phyloP scores from a whole-genome alignment of 2,113 vertebrate species.

The Sialia sialis region DNA sequence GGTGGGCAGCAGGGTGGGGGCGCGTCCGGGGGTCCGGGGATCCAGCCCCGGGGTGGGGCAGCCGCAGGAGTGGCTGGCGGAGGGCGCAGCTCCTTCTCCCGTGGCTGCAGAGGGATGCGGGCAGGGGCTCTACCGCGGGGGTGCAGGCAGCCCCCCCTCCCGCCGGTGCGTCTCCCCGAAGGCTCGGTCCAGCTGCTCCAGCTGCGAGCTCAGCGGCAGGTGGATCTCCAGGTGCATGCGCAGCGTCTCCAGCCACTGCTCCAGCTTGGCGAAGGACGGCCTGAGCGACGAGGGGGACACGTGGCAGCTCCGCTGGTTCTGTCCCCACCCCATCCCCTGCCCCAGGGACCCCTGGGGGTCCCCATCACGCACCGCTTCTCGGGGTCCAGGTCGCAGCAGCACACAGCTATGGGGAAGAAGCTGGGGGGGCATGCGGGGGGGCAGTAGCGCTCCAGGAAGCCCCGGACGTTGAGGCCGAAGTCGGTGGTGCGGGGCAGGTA shows the following conservation, averaged over 20 bases:
- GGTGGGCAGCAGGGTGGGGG: background rate
- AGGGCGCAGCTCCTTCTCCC: background rate
- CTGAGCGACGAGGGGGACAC: constrained; percentile 46
- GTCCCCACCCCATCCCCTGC: accelerated
- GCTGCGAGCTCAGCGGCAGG: constrained; percentile 84
- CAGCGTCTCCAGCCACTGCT: constrained; percentile 91
- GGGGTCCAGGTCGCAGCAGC: constrained; percentile 93
- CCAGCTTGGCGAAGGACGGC: constrained; percentile 87
- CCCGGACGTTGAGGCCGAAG: constrained; percentile 91
- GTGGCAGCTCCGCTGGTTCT: background rate
- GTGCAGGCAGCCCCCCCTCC: constrained; percentile 75
- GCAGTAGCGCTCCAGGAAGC: constrained; percentile 92
- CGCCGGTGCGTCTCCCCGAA: constrained; percentile 83
- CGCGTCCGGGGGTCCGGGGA: background rate
- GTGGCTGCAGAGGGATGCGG: background rate
- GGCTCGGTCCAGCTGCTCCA: constrained; percentile 84
- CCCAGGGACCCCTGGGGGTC: background rate
- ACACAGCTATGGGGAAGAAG: constrained; percentile 91
- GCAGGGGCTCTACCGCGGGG: constrained; percentile 70
- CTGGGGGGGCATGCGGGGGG: constrained; percentile 83
- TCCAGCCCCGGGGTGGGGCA: background rate
- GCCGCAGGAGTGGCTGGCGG: background rate
- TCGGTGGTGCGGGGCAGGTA: constrained; percentile 91
- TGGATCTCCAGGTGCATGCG: constrained; percentile 90
- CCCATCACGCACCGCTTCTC: constrained; percentile 85